Evolutionary conservation across 1,140 invertebrate species (phyloP), one percentile per base, ranked within the genome.

Genomic region (Drosophila novamexicana): DNA sequence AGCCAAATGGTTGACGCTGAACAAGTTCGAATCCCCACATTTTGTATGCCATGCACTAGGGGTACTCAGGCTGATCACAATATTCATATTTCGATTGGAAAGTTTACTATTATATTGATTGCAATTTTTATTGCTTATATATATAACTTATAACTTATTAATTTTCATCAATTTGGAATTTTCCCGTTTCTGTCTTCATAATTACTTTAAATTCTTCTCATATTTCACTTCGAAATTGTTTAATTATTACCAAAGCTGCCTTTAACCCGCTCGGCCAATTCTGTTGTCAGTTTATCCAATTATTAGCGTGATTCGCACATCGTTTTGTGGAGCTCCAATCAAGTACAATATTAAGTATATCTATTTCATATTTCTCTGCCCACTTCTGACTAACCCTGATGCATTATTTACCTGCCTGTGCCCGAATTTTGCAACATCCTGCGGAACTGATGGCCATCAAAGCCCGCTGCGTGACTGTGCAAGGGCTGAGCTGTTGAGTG

Each of bases 391-490:
- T 14, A 10, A 32, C n/a, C 29, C 65, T 63, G 32, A 40, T 40
- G 49, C 40, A 29, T 5, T 29, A 44, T 62, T 42, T 37, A 75
- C 37, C 59, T 78, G 69, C 32, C 18, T 7, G 2, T n/a, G 22
- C 10, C 37, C 10, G 6, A 18, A 8, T 42, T 32, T 8, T 42
- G 6, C 4, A 2, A 4, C 66, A 22, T 22, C 37, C 53, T 7
- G 1, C 52, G 9, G 32, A 63, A 68, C 53, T 75, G 59, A 64
- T 59, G 50, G 49, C 14, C 71, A 74, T 62, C 56, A 69, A 52
- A 8, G 18, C 10, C 29, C 40, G 44, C 57, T 36, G 40, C 49
- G 18, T 61, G 63, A 22, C 63, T 44, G 37, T 61, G 66, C 65
- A 68, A 52, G 49, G 34, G 16, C 49, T 45, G 50, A 59, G 61